Conservation (phyloP, 2,113 vertebrate genomes). For the Bubo bubo region DNA sequence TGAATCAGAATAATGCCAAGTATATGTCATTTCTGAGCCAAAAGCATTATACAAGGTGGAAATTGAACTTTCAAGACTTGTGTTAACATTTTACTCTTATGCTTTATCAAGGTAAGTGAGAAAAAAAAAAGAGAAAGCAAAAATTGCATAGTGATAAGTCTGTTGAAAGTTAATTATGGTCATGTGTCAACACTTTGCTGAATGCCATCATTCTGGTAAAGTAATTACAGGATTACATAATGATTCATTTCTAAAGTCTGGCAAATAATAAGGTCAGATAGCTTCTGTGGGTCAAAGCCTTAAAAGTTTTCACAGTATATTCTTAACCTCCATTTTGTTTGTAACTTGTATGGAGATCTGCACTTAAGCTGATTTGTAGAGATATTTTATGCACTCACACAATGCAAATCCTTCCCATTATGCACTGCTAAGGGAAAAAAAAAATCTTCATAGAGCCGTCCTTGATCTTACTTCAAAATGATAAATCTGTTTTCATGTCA, state of each 20-base stretch:
- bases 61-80: conserved; percentile 55
- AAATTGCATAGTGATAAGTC: not conserved
- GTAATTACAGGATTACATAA: conserved; percentile 36
- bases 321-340: conserved; percentile 23
- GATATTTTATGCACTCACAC: conserved; percentile 49
- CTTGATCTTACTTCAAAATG: conserved; percentile 60
- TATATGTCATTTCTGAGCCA: conserved; percentile 44
- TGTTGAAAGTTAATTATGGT: conserved; percentile 47
- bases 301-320: not conserved
- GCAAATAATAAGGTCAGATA: not conserved
- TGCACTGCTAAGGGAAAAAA: conserved; percentile 13
- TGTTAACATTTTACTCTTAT: conserved; percentile 56
- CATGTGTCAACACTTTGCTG: not conserved
- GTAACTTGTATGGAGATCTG: not conserved
- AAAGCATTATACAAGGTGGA: conserved; percentile 30
- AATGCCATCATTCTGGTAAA: conserved; percentile 48
- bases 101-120: conserved; percentile 44
- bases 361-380: conserved; percentile 6
- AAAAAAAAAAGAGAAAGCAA: not conserved
- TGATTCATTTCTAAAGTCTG: conserved; percentile 26
- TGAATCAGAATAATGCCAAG: conserved; percentile 31
- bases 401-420: conserved; percentile 55
- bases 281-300: not conserved
- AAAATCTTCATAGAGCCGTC: not conserved
- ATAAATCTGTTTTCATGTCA: conserved; percentile 54